Evolutionary conservation across 2,888 invertebrate genomes (phyloP), one percentile per base, ranked within the genome.

Genomic region (Hipparchia semele): DNA sequence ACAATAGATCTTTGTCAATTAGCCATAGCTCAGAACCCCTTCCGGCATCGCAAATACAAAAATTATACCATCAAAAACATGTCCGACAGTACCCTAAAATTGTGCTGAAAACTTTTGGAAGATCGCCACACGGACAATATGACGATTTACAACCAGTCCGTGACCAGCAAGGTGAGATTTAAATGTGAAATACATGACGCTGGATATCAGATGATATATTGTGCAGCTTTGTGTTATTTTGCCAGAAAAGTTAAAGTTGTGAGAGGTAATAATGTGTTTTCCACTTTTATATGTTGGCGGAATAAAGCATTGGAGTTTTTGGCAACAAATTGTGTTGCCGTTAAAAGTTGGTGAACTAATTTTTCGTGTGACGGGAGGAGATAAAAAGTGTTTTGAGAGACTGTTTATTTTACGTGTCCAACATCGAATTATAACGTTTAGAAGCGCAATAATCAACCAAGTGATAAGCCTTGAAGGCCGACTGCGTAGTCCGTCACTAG

Each of bases 61-160:
- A 56, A 56, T n/a, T n/a, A 13, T n/a, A n/a, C 33, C 33, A 53
- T 54, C 61, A 33, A 62, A 51, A 60, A 53, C 60, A 61, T 71
- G 46, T 59, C 56, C 56, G 13, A 45, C 62, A 59, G 72, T 65
- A 69, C 71, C 72, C 75, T 60, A 72, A 70, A 70, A 67, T 66
- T 70, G 71, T 69, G 74, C 71, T 76, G 76, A 73, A 76, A 72
- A 74, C 67, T 76, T 83, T 86, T 87, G 86, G 87, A 86, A 80
- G 80, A 70, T 78, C 78, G 86, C 87, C 86, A 87, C 85, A 84
- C 82, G 83, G 84, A 85, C 87, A 83, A 85, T 85, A 84, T 84
- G 85, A 85, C 85, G 84, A 86, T 86, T 86, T 85, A 85, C 84
- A 81, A 79, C 79, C 72, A 71, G 70, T 75, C 74, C 80, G 79